A percentile compares a stretch with the other conserved stretches of the same genome.
Conservation (phyloP, 1,140 invertebrate genomes). For the Metopolophium dirhodum region DNA sequence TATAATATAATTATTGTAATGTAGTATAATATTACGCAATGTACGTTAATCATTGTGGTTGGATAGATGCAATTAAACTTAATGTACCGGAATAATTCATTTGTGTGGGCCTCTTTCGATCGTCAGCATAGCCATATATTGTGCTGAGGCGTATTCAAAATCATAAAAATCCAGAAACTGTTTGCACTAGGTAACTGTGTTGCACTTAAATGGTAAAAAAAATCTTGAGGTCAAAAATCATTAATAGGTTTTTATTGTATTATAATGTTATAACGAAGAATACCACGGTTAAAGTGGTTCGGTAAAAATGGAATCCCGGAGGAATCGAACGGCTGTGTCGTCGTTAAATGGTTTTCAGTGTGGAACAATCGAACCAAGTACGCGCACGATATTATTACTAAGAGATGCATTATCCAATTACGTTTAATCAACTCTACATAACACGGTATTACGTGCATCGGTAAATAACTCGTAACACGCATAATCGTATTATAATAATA, state of each 20-base stretch:
- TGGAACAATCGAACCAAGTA: neutral
- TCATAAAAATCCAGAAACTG: neutral
- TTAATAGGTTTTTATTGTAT: neutral
- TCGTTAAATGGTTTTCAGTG: neutral
- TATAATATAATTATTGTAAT: no score
- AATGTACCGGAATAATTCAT: neutral
- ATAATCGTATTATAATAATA: neutral
- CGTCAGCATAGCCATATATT: neutral
- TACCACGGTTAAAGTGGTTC: neutral
- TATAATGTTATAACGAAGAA: neutral
- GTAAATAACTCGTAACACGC: neutral
- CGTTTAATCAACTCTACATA: neutral
- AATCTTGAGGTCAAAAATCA: neutral
- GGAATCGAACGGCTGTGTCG: neutral
- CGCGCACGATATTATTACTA: neutral
- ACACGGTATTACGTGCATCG: neutral
- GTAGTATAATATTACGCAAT: no score
- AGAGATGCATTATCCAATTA: neutral
- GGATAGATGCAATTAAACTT: no score
- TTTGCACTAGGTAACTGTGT: neutral
- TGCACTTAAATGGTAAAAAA: neutral
- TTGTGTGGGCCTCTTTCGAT: neutral
- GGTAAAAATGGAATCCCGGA: neutral
- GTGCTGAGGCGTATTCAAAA: neutral
- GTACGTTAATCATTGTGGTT: no score